Evolutionary conservation across 2,797 vertebrate genomes (phyloP).

Genomic region (Acanthornis magna): DNA sequence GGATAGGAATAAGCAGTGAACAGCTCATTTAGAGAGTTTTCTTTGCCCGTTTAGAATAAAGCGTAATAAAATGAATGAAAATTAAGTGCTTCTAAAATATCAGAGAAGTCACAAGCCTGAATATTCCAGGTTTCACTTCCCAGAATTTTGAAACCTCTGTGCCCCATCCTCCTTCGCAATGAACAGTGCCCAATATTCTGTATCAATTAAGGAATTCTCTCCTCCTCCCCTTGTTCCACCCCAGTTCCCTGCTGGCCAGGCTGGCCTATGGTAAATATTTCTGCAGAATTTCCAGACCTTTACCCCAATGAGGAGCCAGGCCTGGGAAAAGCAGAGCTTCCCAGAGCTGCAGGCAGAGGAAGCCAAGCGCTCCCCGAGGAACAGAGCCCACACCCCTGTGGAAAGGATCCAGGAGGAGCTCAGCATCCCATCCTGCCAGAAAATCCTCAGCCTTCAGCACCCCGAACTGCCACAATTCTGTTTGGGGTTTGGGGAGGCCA

Average conservation of each 20-base stretch:
- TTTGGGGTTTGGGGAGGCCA: accelerated
- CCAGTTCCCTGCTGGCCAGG: constrained; percentile 38
- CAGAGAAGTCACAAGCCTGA: background rate
- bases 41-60: background rate
- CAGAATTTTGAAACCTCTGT: background rate
- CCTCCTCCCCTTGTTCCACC: background rate
- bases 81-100: background rate
- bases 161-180: background rate
- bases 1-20: background rate
- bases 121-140: background rate
- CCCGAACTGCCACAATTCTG: accelerated
- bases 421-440: background rate
- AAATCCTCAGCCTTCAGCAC: background rate
- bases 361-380: constrained; percentile 57
- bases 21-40: background rate
- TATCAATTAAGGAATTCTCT: background rate
- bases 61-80: background rate
- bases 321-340: constrained; percentile 72
- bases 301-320: constrained; percentile 67
- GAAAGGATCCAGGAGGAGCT: background rate
- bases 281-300: constrained; percentile 74
- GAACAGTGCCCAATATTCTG: background rate
- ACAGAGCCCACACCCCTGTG: background rate
- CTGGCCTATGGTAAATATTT: constrained; percentile 71
- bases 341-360: constrained; percentile 60